Evolutionary conservation across 2,797 vertebrate species (phyloP), one percentile per base, ranked within the genome.

Genomic region (Poecilia picta): DNA sequence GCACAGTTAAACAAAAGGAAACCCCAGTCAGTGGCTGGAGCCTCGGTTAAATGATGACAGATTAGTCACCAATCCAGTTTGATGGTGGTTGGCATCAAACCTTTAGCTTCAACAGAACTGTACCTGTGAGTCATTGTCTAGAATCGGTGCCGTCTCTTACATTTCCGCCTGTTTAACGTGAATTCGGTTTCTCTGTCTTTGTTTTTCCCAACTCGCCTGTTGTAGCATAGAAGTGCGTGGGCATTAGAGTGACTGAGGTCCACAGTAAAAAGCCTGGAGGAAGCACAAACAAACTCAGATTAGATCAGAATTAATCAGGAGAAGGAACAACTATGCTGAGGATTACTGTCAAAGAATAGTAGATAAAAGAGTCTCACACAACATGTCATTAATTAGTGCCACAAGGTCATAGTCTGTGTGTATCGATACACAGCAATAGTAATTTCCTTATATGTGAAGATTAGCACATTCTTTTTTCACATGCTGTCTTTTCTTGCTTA

Each of bases 331-430:
- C 39, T 11, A 18, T 25, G n/a, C 71, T 18, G 10, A 16, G 74
- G 49, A 4, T 73, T 74, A 12, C 55, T 66, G 72, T 72, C 28
- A 75, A 68, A 75, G 55, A 57, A 20, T n/a, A n/a, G n/a, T 15
- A 62, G 12, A 43, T 45, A 33, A 36, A 28, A 59, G 66, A 53
- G 31, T 68, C 43, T 81, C 68, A 41, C 75, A 76, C 76, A 78
- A 45, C 1, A 0, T 59, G 75, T 74, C 73, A 76, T 78, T 81
- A 49, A 79, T 66, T 81, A 72, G 71, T 68, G 75, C 72, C 64
- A 75, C 43, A 76, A 47, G 12, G 18, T 75, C 45, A 4, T 39
- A 18, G 33, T 41, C 2, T 51, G 25, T 62, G 45, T 41, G 36
- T 62, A 16, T 15, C n/a, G 6, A 51, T 36, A 49, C 57, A 23